phyloP scores from a whole-genome alignment of 2,113 vertebrate species.

The Serilophus lunatus region DNA sequence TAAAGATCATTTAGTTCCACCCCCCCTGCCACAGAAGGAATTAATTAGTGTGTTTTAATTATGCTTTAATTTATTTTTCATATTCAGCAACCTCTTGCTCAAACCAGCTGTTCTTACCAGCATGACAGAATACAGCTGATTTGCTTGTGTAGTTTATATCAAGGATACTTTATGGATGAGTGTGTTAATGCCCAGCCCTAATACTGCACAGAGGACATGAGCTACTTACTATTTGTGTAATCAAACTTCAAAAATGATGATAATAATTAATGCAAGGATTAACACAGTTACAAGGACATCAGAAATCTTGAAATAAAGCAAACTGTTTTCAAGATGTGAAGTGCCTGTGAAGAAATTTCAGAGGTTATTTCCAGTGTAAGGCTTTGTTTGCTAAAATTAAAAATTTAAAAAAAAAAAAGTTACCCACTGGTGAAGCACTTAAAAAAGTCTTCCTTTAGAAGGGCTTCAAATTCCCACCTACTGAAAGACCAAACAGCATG shows the following conservation, averaged over 20 bases:
- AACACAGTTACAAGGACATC: not conserved
- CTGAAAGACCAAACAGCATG: not conserved
- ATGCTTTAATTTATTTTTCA: not conserved
- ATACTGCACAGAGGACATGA: not conserved
- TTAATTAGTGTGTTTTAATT: not conserved
- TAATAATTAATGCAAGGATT: not conserved
- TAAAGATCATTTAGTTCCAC: not conserved
- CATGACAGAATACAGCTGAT: not conserved
- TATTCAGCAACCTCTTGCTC: not conserved
- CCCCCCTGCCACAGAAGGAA: not conserved
- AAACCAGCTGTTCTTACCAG: not conserved
- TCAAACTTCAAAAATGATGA: not conserved
- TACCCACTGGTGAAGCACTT: not conserved
- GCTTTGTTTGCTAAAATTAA: not conserved
- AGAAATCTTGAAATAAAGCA: not conserved
- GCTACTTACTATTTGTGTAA: not conserved
- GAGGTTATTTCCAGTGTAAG: not conserved
- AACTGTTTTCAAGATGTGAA: not conserved
- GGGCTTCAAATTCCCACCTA: not conserved
- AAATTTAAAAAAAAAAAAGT: fast-evolving
- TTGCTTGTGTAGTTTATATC: not conserved
- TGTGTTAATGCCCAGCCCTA: not conserved
- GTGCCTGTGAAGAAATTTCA: not conserved
- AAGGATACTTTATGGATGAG: not conserved
- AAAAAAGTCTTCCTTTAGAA: not conserved